Conservation (phyloP, 2,797 vertebrate genomes). For the Mus caroli region DNA sequence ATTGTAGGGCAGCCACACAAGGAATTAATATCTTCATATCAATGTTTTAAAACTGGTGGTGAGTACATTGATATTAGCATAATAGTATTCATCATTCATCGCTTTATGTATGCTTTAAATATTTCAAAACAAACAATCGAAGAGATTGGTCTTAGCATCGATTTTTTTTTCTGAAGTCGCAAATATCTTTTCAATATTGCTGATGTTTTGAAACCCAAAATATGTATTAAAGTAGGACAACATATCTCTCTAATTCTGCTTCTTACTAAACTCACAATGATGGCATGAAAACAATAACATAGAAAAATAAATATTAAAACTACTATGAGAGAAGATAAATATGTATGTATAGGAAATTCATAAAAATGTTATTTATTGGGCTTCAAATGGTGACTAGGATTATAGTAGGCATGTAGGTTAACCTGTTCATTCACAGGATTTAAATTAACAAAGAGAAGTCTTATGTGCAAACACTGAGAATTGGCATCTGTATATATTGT, state of each 20-base stretch:
- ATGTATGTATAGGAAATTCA: neutral
- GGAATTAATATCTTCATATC: neutral
- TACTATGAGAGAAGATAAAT: neutral
- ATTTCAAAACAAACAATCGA: conserved; percentile 45
- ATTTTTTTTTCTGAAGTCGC: neutral
- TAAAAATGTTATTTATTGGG: neutral
- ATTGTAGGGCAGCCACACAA: neutral
- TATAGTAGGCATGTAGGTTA: neutral
- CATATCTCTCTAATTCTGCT: neutral
- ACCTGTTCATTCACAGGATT: neutral
- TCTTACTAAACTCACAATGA: conserved; percentile 2
- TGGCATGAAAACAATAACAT: neutral
- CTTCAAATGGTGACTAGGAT: neutral
- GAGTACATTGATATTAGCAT: neutral
- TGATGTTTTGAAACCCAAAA: neutral
- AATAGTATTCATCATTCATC: conserved; percentile 37
- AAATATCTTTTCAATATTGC: neutral
- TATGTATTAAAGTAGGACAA: conserved; percentile 16
- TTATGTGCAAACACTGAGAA: neutral
- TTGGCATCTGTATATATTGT: neutral
- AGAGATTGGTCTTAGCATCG: conserved; percentile 4
- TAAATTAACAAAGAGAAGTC: neutral
- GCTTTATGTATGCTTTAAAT: conserved; percentile 32
- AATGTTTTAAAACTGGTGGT: conserved; percentile 26
- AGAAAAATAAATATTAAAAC: neutral